Conservation (phyloP, 2,888 invertebrate species). For the Trachelus troglodyta region DNA sequence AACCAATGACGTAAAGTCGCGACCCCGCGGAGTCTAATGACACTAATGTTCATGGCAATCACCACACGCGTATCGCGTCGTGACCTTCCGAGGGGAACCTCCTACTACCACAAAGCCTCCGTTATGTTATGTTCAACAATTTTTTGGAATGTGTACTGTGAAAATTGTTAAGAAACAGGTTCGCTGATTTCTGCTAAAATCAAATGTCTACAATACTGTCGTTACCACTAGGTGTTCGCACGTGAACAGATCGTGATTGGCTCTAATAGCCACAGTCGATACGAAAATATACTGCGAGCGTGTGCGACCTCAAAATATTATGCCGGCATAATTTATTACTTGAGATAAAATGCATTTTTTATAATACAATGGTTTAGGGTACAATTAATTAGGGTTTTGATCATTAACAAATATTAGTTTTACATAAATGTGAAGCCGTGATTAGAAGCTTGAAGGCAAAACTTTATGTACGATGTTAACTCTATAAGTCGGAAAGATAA, state of each 20-base stretch:
- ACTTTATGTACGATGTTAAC: neutral
- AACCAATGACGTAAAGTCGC: neutral
- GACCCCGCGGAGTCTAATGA: neutral
- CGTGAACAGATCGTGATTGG: neutral
- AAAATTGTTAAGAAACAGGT: neutral
- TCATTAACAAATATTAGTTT: neutral
- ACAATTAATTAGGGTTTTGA: neutral
- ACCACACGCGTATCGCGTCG: neutral
- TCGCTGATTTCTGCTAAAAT: neutral
- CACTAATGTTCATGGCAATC: neutral
- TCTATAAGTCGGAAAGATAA: neutral
- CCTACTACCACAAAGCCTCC: neutral
- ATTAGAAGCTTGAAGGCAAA: neutral
- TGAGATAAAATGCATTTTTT: neutral
- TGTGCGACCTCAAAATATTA: neutral
- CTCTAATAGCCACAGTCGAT: neutral
- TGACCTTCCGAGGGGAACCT: neutral
- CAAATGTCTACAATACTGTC: neutral
- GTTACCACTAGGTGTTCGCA: neutral
- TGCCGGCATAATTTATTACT: neutral
- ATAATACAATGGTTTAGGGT: neutral
- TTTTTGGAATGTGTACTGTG: neutral
- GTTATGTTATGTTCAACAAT: neutral
- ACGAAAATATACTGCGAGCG: neutral
- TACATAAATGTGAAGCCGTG: neutral